Evolutionary conservation across 2,797 vertebrate species (phyloP).

Genomic region (Dendrocincla tyrannina): DNA sequence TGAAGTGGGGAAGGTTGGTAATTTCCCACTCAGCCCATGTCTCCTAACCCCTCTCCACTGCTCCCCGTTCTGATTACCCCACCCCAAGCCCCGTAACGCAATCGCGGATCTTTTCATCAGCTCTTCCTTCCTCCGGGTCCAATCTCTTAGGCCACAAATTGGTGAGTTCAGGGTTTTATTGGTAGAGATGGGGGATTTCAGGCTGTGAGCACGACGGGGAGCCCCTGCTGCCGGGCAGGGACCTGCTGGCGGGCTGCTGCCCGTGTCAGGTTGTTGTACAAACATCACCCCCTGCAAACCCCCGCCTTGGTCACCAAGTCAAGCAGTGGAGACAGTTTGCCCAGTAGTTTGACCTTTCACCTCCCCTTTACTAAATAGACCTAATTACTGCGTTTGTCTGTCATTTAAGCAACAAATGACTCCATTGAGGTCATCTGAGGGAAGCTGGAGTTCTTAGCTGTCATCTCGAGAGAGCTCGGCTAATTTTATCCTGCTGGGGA

Average conservation of each 20-base stretch:
- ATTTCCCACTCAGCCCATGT: neutral
- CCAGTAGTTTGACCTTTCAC: slow-evolving; percentile 84
- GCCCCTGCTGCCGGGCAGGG: neutral
- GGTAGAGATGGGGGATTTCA: neutral
- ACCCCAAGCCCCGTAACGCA: neutral
- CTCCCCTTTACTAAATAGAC: slow-evolving; percentile 86
- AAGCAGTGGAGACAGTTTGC: slow-evolving; percentile 76
- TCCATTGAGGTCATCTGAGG: slow-evolving; percentile 76
- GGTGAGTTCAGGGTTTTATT: neutral
- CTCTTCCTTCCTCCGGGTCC: slow-evolving; percentile 5
- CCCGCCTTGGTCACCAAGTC: slow-evolving; percentile 64
- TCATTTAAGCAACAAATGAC: slow-evolving; percentile 88
- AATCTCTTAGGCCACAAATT: neutral
- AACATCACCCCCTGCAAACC: slow-evolving; percentile 49
- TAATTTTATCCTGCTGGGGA: slow-evolving; percentile 74
- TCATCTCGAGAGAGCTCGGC: slow-evolving; percentile 44
- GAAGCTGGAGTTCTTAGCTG: slow-evolving; percentile 66
- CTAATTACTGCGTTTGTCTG: slow-evolving; percentile 92
- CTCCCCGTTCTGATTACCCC: neutral
- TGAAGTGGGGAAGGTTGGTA: neutral
- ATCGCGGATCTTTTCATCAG: neutral
- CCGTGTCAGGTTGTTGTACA: slow-evolving; percentile 68
- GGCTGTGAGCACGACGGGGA: neutral
- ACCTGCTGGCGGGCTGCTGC: slow-evolving; percentile 47
- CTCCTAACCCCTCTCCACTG: neutral